These are phyloP conservation scores for Solea senegalensis DNA, from an alignment of 2,113 vertebrate species.

Conservation along the genomic window DNA sequence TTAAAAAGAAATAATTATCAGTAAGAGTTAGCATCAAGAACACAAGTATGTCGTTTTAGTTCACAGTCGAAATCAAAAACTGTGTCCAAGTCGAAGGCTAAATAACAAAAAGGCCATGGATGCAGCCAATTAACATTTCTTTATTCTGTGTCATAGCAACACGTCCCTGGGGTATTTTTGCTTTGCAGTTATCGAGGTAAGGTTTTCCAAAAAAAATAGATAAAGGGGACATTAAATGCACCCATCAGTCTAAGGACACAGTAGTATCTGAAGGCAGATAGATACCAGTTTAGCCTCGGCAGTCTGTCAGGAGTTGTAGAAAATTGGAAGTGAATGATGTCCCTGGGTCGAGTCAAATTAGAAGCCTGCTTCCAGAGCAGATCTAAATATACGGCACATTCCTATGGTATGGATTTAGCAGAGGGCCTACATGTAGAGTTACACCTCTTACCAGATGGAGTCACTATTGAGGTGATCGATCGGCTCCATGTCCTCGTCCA, in stretches of 20 bases:
- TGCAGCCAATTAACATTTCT: neutral
- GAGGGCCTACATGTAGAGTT: neutral
- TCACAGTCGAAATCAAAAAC: too few species aligned
- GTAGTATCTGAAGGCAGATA: neutral
- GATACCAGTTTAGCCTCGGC: neutral
- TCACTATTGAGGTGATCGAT: constrained; percentile 87
- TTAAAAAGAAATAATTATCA: too few species aligned
- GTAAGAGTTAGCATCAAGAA: too few species aligned
- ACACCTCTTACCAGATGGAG: constrained; percentile 88
- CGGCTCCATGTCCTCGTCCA: constrained; percentile 88
- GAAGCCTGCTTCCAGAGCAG: constrained; percentile 6
- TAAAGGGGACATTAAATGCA: neutral
- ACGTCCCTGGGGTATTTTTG: too few species aligned
- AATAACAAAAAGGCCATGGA: neutral
- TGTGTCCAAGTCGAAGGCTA: too few species aligned
- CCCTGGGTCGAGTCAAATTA: constrained; percentile 26
- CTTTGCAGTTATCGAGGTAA: too few species aligned
- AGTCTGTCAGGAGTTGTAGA: neutral
- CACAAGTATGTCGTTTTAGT: too few species aligned
- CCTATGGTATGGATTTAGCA: constrained; percentile 20
- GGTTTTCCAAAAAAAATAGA: too few species aligned
- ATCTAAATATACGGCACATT: constrained; percentile 48
- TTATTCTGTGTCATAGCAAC: too few species aligned
- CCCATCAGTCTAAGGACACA: neutral
- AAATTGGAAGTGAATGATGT: constrained; percentile 8